These are phyloP conservation scores for Cisticola juncidis DNA, from an alignment of 2,113 vertebrate genomes.

Conservation along the genomic window DNA sequence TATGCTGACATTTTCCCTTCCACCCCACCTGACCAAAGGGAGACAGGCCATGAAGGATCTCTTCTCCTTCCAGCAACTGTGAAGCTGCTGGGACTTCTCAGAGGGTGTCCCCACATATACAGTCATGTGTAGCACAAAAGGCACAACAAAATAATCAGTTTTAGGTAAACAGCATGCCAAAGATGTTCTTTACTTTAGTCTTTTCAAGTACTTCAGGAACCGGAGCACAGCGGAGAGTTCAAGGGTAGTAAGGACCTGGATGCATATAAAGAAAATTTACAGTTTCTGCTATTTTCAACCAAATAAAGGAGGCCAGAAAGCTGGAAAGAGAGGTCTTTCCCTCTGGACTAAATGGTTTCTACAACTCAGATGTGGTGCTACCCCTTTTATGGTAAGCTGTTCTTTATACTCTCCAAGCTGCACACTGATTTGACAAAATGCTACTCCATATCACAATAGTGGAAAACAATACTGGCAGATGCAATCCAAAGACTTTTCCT, in stretches of 20 bases:
- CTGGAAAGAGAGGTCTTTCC: background rate
- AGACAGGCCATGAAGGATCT: background rate
- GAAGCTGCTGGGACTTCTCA: background rate
- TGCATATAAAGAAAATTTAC: background rate
- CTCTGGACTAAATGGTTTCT: background rate
- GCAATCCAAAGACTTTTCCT: background rate
- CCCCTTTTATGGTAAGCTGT: background rate
- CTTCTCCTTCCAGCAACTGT: background rate
- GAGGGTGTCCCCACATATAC: too few species aligned
- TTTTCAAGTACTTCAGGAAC: background rate
- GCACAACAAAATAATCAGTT: background rate
- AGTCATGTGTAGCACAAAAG: background rate
- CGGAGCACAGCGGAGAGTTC: background rate
- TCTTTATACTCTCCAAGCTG: slow-evolving; percentile 9
- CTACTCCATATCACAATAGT: background rate
- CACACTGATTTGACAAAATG: background rate
- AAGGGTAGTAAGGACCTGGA: background rate
- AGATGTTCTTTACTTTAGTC: background rate
- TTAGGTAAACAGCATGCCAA: background rate
- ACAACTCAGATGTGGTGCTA: background rate
- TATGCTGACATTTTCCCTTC: background rate
- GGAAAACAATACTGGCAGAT: background rate
- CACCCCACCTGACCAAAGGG: accelerated
- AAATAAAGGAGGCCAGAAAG: background rate
- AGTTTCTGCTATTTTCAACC: background rate